These are phyloP conservation scores for Montipora cactus DNA, from an alignment of 64 coral and sea anemone genomes.

Conservation along the genomic window DNA sequence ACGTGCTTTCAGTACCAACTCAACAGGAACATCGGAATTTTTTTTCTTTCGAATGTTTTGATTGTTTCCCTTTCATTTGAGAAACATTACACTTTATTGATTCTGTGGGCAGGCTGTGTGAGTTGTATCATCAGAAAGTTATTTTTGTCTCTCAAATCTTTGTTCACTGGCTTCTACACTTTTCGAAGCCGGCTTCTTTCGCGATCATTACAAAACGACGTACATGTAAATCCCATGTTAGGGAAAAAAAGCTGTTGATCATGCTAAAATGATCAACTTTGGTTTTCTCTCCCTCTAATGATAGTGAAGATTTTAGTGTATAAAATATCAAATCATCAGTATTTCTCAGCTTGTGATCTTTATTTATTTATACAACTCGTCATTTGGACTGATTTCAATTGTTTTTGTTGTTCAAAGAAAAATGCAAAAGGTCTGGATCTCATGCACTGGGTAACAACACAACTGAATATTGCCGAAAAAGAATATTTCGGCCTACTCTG, in stretches of 20 bases:
- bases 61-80: neutral
- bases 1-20: too few relatives aligned
- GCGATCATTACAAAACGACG: neutral
- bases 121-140: neutral
- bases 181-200: too few relatives aligned
- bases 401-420: constrained; percentile 42
- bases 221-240: neutral
- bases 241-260: neutral
- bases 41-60: neutral
- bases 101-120: neutral
- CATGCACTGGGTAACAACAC: constrained; percentile 56
- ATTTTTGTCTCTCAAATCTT: neutral
- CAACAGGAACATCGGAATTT: too few relatives aligned
- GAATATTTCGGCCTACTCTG: constrained; percentile 71
- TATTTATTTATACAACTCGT: neutral
- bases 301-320: neutral
- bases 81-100: neutral
- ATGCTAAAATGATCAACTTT: neutral
- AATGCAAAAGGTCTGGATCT: constrained; percentile 74
- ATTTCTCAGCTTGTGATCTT: neutral
- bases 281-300: neutral
- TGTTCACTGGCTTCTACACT: neutral
- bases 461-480: constrained; percentile 68
- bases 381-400: neutral
- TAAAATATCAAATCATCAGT: neutral